Evolutionary conservation across 2,113 vertebrate genomes (phyloP).

Genomic region (Phodopus roborovskii): DNA sequence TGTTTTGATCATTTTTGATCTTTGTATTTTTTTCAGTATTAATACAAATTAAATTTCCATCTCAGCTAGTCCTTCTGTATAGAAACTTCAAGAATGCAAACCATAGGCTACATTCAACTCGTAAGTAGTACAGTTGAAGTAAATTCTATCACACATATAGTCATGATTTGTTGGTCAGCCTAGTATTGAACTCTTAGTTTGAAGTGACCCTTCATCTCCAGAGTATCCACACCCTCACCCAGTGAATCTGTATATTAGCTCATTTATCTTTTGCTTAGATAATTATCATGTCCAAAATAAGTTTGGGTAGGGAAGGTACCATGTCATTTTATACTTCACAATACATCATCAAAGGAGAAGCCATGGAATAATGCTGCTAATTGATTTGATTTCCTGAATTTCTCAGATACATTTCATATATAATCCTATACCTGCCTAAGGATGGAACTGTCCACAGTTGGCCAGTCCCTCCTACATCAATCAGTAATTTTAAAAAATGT

Average conservation of each 20-base stretch:
- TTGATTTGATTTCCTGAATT: neutral
- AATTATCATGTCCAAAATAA: neutral
- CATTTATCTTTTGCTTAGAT: neutral
- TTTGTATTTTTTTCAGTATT: conserved; percentile 44
- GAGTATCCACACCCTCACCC: neutral
- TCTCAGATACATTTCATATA: neutral
- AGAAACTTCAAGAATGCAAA: neutral
- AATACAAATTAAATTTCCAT: conserved; percentile 24
- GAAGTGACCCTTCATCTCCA: neutral
- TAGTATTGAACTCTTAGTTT: neutral
- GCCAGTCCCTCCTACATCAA: neutral
- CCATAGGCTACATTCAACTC: neutral
- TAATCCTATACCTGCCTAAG: too few relatives aligned
- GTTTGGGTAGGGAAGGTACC: neutral
- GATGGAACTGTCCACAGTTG: too few relatives aligned
- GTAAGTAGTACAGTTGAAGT: neutral
- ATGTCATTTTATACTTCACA: neutral
- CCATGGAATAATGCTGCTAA: neutral
- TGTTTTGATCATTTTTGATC: conserved; percentile 26
- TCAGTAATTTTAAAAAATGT: neutral
- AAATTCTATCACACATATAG: neutral
- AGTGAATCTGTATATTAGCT: neutral
- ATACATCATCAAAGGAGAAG: neutral
- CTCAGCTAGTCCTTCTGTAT: conserved; percentile 19
- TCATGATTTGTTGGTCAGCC: neutral